Percentiles rank a stretch among this genome's conserved stretches.
phyloP scores from a whole-genome alignment of 2,113 vertebrate species.

The Lampris megalopsis region DNA sequence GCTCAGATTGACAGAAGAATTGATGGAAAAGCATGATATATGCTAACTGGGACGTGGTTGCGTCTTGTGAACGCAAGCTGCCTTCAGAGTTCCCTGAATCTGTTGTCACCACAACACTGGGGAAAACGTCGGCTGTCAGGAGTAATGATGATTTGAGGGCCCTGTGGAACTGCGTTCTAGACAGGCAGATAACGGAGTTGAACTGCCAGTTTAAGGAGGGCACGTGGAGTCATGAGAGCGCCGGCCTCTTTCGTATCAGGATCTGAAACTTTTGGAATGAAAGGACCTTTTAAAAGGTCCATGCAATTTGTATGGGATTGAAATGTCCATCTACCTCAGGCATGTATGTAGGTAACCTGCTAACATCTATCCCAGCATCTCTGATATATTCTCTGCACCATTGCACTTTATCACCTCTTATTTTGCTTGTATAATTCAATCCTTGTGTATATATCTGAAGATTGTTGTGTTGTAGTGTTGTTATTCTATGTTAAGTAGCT shows the following conservation, averaged over 20 bases:
- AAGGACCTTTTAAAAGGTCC: not conserved
- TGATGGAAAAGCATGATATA: constrained; percentile 9
- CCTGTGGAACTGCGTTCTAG: not conserved
- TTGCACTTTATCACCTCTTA: no score
- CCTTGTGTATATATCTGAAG: no score
- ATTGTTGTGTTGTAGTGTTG: no score
- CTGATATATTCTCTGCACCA: no score
- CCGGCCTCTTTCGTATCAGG: constrained; percentile 9
- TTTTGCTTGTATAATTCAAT: no score
- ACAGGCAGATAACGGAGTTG: not conserved
- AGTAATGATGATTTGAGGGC: constrained; percentile 2
- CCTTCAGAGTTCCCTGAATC: constrained; percentile 9
- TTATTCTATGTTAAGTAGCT: no score
- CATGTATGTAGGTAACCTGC: no score
- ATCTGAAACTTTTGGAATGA: constrained; percentile 20
- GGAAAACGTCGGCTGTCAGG: not conserved
- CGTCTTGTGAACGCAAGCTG: constrained; percentile 19
- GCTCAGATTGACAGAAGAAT: no score
- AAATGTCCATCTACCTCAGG: not conserved
- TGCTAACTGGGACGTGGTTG: constrained; percentile 11
- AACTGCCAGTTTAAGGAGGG: not conserved
- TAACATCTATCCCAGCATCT: no score
- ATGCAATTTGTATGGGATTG: constrained; percentile 1
- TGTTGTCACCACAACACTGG: not conserved
- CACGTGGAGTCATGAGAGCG: constrained; percentile 17